Evolutionary conservation across 2,797 vertebrate species (phyloP).

Genomic region (Sebastes taczanowskii): DNA sequence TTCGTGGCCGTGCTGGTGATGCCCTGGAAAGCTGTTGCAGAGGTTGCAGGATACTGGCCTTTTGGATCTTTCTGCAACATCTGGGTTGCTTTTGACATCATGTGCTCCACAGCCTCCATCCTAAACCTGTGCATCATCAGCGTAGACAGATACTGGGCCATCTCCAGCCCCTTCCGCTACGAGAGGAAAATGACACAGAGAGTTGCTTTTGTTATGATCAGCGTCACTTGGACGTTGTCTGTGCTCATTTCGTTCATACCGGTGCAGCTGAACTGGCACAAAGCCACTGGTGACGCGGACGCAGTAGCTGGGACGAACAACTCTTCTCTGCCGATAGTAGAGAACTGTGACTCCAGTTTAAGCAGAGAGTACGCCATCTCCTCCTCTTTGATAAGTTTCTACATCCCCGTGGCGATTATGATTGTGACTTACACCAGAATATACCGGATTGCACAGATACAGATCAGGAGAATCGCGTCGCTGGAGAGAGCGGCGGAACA

Average conservation of each 20-base stretch:
- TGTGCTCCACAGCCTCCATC: conserved; percentile 97
- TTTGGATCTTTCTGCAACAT: conserved; percentile 94
- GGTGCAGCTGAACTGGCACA: conserved; percentile 95
- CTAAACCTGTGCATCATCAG: conserved; percentile 96
- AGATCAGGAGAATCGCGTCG: conserved; percentile 90
- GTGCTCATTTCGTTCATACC: conserved; percentile 96
- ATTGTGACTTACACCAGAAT: conserved; percentile 95
- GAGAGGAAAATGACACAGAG: conserved; percentile 94
- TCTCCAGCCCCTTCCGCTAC: conserved; percentile 94
- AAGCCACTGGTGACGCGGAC: conserved; percentile 64
- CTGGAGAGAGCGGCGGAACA: conserved; percentile 93
- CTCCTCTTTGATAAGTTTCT: conserved; percentile 96
- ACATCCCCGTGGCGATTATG: conserved; percentile 96
- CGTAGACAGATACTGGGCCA: conserved; percentile 96
- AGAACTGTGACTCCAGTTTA: conserved; percentile 92
- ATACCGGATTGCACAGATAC: conserved; percentile 93
- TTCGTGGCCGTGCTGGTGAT: conserved; percentile 94
- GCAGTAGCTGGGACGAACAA: conserved; percentile 48
- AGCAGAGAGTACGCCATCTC: conserved; percentile 95
- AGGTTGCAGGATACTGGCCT: conserved; percentile 94
- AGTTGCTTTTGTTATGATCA: conserved; percentile 91
- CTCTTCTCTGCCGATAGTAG: conserved; percentile 49
- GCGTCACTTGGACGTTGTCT: conserved; percentile 91
- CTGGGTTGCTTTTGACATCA: conserved; percentile 98
- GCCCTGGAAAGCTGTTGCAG: conserved; percentile 96